Evolutionary conservation across 2,797 vertebrate species (phyloP), one percentile per base, ranked within the genome.

Genomic region (Parambassis ranga): DNA sequence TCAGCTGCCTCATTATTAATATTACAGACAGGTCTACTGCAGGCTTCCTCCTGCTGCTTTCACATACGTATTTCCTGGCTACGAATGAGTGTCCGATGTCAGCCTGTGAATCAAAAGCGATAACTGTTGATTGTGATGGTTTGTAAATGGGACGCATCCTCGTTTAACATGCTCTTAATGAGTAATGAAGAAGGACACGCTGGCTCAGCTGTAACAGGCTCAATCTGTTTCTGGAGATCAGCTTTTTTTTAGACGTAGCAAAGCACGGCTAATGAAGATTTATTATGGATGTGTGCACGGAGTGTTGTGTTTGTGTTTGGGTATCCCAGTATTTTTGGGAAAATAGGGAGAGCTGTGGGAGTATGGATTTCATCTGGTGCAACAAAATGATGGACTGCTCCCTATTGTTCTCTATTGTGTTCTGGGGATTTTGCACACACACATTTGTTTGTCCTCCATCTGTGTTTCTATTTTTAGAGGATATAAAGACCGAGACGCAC

Each of bases 91-190:
- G 3, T 39, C 24, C 18, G 28, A 51, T 27, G 18, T 3, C 28
- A 26, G 26, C 6, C 5, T 22, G 16, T 31, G 39, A 48, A 23
- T 58, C 16, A 11, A 38, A 37, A 31, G 23, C 11, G 39, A 24
- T 26, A 24, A 23, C 26, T 30, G 65, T 50, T 77, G 57, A 78
- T 78, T 78, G 41, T 46, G 51, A 44, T 37, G 57, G 67, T 75
- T 59, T 77, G 38, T 63, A 87, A 86, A 87, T 77, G 63, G 77
- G 79, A 7, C 83, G 82, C 57, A 65, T 74, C 52, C 72, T 77
- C 58, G 65, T 84, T 83, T 77, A 63, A 70, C 57, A 48, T 20
- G 43, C 36, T 77, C 65, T 70, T 53, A 20, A 73, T 83, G 62
- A 86, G 81, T 83, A 79, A 88, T 83, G 67, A 66, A 82, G 66